Evolutionary conservation across 2,797 vertebrate genomes (phyloP).

Genomic region (Phoeniculus purpureus): DNA sequence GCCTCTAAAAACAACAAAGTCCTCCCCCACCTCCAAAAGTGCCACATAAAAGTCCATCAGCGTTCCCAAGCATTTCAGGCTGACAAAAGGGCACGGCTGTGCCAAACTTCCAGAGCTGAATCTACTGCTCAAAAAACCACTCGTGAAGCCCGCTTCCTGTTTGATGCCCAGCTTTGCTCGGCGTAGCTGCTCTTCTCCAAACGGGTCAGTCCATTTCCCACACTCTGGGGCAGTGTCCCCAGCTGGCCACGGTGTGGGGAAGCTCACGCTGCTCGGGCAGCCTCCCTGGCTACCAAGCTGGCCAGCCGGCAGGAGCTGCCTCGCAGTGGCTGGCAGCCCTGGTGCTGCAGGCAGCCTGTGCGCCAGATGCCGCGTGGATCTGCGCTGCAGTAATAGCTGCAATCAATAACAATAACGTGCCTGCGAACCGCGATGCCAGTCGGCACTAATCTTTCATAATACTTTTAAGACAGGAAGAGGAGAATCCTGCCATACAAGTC

Average conservation of each 20-base stretch:
- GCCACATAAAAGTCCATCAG: background rate
- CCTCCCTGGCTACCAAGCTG: conserved; percentile 17
- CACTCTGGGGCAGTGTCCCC: background rate
- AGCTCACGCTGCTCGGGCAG: background rate
- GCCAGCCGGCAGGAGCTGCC: conserved; percentile 4
- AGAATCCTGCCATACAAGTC: conserved; percentile 47
- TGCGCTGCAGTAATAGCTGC: conserved; percentile 24
- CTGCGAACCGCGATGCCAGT: conserved; percentile 55
- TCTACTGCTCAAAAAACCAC: background rate
- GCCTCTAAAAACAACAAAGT: conserved; percentile 14
- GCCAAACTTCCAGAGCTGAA: background rate
- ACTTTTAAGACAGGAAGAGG: conserved; percentile 68
- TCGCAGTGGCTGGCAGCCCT: background rate
- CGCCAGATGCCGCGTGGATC: conserved; percentile 44
- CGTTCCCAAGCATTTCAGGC: background rate
- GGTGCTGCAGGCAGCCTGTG: conserved; percentile 18
- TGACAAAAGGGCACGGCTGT: background rate
- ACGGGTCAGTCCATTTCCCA: accelerated
- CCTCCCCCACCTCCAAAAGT: background rate
- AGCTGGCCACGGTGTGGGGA: background rate
- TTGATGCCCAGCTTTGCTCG: background rate
- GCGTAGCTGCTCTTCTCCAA: accelerated
- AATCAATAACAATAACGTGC: conserved; percentile 69
- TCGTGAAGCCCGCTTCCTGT: background rate
- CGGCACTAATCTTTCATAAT: conserved; percentile 65